Evolutionary conservation across 1,140 invertebrate species (phyloP).

Genomic region (Magallana angulata): DNA sequence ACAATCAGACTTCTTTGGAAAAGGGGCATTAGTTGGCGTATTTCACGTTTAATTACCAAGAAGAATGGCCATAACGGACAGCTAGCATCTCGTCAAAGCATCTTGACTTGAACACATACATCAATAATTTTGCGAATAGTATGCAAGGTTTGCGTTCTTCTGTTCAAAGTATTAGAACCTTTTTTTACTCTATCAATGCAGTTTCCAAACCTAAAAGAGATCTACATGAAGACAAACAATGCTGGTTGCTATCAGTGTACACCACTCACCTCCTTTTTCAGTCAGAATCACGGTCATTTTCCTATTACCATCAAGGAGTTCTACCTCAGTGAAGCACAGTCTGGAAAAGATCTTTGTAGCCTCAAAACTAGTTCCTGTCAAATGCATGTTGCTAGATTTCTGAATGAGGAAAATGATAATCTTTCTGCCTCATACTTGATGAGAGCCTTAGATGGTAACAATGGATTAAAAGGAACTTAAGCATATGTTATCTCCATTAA

Average conservation of each 20-base stretch:
- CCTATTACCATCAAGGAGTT: background rate
- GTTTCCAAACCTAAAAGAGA: background rate
- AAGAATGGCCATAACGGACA: background rate
- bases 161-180: slow-evolving; percentile 18
- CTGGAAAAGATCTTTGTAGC: slow-evolving; percentile 43
- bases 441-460: background rate
- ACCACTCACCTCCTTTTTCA: background rate
- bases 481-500: background rate
- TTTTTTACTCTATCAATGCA: background rate
- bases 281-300: background rate
- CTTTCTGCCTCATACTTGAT: slow-evolving; percentile 27
- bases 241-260: slow-evolving; percentile 44
- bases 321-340: background rate
- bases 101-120: slow-evolving; percentile 3
- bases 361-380: slow-evolving; percentile 19
- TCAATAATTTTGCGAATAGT: slow-evolving; percentile 30
- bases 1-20: slow-evolving; percentile 43
- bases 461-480: too few species aligned
- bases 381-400: slow-evolving; percentile 31
- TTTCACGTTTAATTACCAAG: slow-evolving; percentile 9
- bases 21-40: slow-evolving; percentile 47
- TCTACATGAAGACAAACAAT: slow-evolving; percentile 45
- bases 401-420: slow-evolving; percentile 41
- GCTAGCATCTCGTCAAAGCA: background rate
- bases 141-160: slow-evolving; percentile 35